phyloP scores from a whole-genome alignment of 2,113 vertebrate species.

The Oplegnathus fasciatus region DNA sequence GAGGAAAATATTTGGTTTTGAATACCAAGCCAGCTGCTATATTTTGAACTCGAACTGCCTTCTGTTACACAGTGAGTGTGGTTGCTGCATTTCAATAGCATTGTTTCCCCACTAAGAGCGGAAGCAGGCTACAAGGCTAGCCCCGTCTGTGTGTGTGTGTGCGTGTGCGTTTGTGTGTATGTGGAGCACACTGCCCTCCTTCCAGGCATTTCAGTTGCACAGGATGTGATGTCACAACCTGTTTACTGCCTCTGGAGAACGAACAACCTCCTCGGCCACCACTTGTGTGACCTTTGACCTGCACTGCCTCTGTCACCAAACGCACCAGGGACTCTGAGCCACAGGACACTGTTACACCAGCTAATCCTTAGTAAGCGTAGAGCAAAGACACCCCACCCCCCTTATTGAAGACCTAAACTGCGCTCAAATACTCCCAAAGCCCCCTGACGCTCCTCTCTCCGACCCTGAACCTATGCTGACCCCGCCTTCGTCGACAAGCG shows the following conservation, averaged over 20 bases:
- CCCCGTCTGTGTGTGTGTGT: conserved; percentile 33
- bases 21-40: conserved; percentile 12
- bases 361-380: conserved; percentile 60
- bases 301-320: conserved; percentile 32
- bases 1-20: conserved; percentile 40
- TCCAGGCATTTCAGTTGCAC: conserved; percentile 60
- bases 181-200: conserved; percentile 30
- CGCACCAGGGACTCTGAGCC: conserved; percentile 30
- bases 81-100: conserved; percentile 47
- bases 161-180: conserved; percentile 20
- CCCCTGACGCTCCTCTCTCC: conserved; percentile 12
- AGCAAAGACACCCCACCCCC: conserved; percentile 2
- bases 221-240: conserved; percentile 81
- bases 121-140: conserved; percentile 46
- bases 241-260: conserved; percentile 73
- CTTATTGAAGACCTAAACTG: neutral
- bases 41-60: conserved; percentile 27
- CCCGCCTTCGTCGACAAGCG: conserved; percentile 18
- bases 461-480: conserved; percentile 53
- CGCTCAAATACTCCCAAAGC: conserved; percentile 17
- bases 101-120: conserved; percentile 63
- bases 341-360: conserved; percentile 30
- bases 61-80: conserved; percentile 8
- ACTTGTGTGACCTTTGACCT: conserved; percentile 62
- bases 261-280: conserved; percentile 5